Evolutionary conservation across 2,797 vertebrate genomes (phyloP), one percentile per base, ranked within the genome.

Genomic region (Heteromormyrus szaboi): DNA sequence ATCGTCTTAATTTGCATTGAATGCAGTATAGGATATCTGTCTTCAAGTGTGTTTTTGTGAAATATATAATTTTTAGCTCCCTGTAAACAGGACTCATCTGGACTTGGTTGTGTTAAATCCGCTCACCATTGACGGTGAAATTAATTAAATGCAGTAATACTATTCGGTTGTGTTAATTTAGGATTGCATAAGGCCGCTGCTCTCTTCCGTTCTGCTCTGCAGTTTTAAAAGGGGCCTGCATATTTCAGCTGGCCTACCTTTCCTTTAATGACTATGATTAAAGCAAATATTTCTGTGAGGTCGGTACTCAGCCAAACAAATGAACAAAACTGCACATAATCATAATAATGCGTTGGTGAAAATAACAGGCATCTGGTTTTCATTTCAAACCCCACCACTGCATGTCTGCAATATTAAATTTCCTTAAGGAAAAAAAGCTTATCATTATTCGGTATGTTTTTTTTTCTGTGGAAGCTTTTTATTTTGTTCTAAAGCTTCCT

Each of bases 201-300:
- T n/a, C 25, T 29, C 22, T 50, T 50, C 50, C 12, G 46, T 85
- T 53, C 22, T 85, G n/a, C 46, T 29, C 84, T 85, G n/a, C 25
- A 85, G 8, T 53, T 51, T 46, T 44, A 44, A 81, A 79, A 81
- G 76, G 46, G 46, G n/a, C 48, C 48, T 46, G 11, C 48, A 33
- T n/a, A 53, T n/a, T 86, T 86, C 51, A 86, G 14, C 25, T 86
- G 50, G 50, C 14, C 53, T 33, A 56, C 48, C 48, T 51, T 85
- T 86, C 33, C 29, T 56, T 51, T 51, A 86, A 86, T 33, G 59
- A 59, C 85, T 86, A 56, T 56, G 29, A 86, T 56, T 86, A 86
- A 56, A 56, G 33, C 51, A 86, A 86, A 56, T 56, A 86, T 59
- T 86, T 86, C 53, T 37, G 25, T 86, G 85, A 14, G 85, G 29